Evolutionary conservation across 1,140 invertebrate species (phyloP), one percentile per base, ranked within the genome.

Genomic region (Eupristina koningsbergeri): DNA sequence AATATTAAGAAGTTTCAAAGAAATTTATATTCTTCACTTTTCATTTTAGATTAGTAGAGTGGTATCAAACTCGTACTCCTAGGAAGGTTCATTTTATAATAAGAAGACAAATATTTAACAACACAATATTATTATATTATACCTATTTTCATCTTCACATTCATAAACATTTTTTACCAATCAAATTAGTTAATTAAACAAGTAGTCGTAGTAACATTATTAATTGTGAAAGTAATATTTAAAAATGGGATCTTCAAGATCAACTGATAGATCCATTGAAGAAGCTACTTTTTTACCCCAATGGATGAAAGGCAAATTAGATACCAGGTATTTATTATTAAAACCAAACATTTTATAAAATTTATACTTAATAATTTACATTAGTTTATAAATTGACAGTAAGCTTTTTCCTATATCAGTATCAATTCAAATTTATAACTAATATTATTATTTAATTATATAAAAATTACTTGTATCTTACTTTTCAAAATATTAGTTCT

Each of bases 291-390:
- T 93, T 78, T 88, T 94, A 63, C 94, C 94, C 1, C 93, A 94
- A 85, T 94, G 94, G 94, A 94, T 94, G 93, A 94, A 93, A 90
- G 92, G 89, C 76, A 93, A 89, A 91, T 90, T 92, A 47, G 89
- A 91, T 69, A 90, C 88, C 41, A 91, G 92, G 92, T 93, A 86
- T 74, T 81, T 85, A 79, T 45, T 36, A 73, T 19, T 36, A 64
- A 34, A 64, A 34, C n/a, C 29, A 34, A 5, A 34, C 34, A 64
- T 22, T 0, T 8, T 11, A 64, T 31, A 64, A 64, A 50, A 9
- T 50, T 50, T 50, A 50, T 50, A 50, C 13, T 13, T 50, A 50
- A 50, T 50, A 13, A 17, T 50, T 17, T 50, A 15, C 2, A 22
- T 58, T 26, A 58, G 22, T 26, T 58, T 26, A 58, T 26, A 3